A percentile compares a stretch with the other conserved stretches of the same genome.
Evolutionary conservation across 2,888 invertebrate genomes (phyloP).

Genomic region (Limenitis camilla): DNA sequence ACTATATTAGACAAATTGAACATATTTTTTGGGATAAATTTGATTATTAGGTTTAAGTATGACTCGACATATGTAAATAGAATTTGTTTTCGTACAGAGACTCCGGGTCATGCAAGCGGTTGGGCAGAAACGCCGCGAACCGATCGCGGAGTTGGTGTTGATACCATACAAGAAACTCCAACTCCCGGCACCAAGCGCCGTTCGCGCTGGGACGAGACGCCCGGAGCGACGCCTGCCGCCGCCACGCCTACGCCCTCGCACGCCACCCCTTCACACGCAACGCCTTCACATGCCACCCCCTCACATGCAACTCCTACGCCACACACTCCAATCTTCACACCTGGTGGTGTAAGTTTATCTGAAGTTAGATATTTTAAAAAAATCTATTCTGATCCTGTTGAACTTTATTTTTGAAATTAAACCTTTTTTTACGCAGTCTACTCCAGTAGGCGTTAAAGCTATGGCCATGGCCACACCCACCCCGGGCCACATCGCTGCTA

Average conservation of each 20-base stretch:
- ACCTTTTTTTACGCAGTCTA: constrained; percentile 57
- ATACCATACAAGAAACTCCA: constrained; percentile 91
- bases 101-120: constrained; percentile 95
- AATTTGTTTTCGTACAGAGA: constrained; percentile 74
- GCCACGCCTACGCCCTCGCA: constrained; percentile 83
- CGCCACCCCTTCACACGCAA: constrained; percentile 82
- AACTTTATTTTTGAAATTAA: not conserved
- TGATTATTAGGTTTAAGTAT: too few species aligned
- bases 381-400: not conserved
- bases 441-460: constrained; percentile 94
- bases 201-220: constrained; percentile 99
- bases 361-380: not conserved
- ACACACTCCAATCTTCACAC: constrained; percentile 82
- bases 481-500: constrained; percentile 95
- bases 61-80: too few species aligned
- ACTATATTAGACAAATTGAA: too few species aligned
- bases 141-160: constrained; percentile 85
- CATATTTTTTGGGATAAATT: too few species aligned
- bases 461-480: constrained; percentile 99
- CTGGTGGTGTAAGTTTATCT: constrained; percentile 78
- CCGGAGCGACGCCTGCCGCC: constrained; percentile 83
- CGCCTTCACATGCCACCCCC: constrained; percentile 83
- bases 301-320: constrained; percentile 79
- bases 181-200: constrained; percentile 96
- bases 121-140: constrained; percentile 99